These are phyloP conservation scores for Phortica okadai DNA, from an alignment of 2,888 invertebrate genomes.

Conservation along the genomic window DNA sequence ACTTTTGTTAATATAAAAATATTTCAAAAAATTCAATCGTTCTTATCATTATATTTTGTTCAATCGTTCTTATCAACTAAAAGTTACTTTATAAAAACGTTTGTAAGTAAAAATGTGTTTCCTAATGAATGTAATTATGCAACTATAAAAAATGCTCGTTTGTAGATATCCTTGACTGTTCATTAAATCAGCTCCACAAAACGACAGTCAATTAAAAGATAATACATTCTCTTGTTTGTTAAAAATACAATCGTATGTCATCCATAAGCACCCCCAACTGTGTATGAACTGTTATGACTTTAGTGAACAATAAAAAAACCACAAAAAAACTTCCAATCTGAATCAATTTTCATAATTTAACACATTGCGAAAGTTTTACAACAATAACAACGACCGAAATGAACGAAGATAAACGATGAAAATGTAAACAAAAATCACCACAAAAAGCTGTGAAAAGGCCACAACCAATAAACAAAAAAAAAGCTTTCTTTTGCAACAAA, in stretches of 20 bases:
- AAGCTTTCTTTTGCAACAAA: slow-evolving; percentile 58
- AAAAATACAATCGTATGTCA: background rate
- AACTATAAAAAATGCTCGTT: too few relatives aligned
- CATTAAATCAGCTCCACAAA: too few relatives aligned
- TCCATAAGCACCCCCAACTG: slow-evolving; percentile 9
- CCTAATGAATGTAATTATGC: too few relatives aligned
- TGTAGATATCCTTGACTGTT: too few relatives aligned
- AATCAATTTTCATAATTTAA: slow-evolving; percentile 3
- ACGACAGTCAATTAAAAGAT: too few relatives aligned
- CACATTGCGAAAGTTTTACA: background rate
- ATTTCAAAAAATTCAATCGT: too few relatives aligned
- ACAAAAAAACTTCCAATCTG: background rate
- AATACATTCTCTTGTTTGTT: too few relatives aligned
- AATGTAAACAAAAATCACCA: slow-evolving; percentile 18
- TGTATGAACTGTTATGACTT: background rate
- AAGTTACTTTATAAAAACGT: too few relatives aligned
- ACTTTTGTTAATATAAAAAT: too few relatives aligned
- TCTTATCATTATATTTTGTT: too few relatives aligned
- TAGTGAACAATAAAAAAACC: background rate
- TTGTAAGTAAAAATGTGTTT: too few relatives aligned
- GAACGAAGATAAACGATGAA: background rate
- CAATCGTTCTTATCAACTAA: too few relatives aligned
- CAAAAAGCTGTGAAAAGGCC: slow-evolving; percentile 34
- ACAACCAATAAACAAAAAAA: slow-evolving; percentile 39
- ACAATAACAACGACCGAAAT: background rate